Conservation (phyloP, 2,113 vertebrate species). For the Microcebus griseorufus region DNA sequence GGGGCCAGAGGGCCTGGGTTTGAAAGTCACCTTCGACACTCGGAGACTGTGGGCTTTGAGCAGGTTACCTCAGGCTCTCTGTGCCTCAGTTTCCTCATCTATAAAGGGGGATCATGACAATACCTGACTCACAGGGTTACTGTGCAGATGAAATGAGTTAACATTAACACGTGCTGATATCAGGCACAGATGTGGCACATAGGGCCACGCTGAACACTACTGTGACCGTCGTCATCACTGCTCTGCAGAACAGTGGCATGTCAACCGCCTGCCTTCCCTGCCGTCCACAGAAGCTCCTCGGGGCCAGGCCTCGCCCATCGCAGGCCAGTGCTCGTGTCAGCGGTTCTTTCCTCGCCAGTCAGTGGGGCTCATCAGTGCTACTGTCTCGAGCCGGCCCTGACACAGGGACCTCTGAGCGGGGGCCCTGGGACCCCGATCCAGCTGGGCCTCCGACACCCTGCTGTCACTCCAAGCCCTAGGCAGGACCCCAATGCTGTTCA, state of each 20-base stretch:
- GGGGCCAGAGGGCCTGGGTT: too few species aligned
- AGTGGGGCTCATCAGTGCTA: rapidly evolving
- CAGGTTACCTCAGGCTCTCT: background rate
- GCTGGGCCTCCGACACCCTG: background rate
- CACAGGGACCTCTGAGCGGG: background rate
- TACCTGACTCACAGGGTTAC: background rate
- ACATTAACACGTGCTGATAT: rapidly evolving
- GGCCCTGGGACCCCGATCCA: background rate
- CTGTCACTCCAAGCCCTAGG: background rate
- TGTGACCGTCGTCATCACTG: rapidly evolving
- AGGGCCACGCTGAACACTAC: background rate
- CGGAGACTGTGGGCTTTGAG: background rate
- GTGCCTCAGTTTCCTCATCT: background rate
- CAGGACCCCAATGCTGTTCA: too few species aligned
- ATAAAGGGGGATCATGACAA: background rate
- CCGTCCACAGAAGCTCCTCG: background rate
- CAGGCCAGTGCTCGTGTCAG: rapidly evolving
- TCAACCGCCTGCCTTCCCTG: background rate
- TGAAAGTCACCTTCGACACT: background rate
- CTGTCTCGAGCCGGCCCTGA: background rate
- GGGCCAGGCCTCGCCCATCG: too few species aligned
- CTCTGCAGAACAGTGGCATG: rapidly evolving
- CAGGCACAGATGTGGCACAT: background rate
- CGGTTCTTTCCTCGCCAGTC: too few species aligned
- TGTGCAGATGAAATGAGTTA: background rate